Conservation (phyloP, 1,140 invertebrate genomes). For the Ceratina australensis region DNA sequence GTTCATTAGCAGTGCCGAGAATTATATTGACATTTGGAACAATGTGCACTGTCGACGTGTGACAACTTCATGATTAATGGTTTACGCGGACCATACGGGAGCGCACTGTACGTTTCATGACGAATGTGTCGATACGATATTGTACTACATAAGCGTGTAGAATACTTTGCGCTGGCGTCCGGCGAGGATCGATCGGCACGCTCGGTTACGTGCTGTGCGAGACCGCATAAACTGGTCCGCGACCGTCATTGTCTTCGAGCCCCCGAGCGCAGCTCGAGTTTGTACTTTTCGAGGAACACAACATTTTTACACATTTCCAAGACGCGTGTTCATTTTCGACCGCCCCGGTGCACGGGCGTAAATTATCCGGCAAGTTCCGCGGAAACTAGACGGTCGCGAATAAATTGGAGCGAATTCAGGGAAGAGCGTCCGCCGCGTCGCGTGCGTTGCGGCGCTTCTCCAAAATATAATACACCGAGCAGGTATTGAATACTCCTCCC, state of each 20-base stretch:
- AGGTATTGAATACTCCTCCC: no score
- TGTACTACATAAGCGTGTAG: background rate
- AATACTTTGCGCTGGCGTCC: constrained; percentile 4
- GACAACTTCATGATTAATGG: constrained; percentile 42
- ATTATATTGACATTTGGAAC: constrained; percentile 33
- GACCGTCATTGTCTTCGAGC: background rate
- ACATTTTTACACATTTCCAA: background rate
- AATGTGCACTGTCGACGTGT: constrained; percentile 22
- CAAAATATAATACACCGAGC: no score
- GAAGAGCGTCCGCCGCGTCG: background rate
- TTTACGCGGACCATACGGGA: background rate
- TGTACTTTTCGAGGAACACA: background rate
- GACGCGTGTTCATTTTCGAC: background rate
- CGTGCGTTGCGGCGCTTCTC: no score
- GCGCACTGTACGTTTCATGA: background rate
- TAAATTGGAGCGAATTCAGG: background rate
- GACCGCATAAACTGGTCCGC: background rate
- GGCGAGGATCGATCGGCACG: constrained; percentile 1
- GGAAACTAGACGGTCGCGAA: background rate
- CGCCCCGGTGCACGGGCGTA: background rate
- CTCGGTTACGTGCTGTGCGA: background rate
- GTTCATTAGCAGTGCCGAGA: constrained; percentile 20
- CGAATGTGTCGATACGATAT: constrained; percentile 5
- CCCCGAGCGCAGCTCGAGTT: no score
- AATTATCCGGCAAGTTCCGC: background rate